Percentiles rank a stretch among this genome's conserved stretches.
Conservation (phyloP, 2,888 invertebrate genomes). For the Pristionchus maxplancki region DNA sequence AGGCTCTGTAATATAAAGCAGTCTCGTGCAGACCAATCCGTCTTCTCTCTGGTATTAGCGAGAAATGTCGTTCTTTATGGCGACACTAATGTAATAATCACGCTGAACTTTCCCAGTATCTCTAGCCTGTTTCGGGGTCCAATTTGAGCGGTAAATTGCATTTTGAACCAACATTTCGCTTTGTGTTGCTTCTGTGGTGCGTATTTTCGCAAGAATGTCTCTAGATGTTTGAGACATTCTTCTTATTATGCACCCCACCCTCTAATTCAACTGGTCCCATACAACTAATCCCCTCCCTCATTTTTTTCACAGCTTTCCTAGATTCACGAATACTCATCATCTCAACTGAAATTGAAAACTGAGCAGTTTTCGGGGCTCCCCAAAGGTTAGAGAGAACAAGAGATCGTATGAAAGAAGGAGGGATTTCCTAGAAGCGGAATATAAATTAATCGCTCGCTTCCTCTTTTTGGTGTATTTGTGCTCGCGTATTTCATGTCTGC, state of each 20-base stretch:
- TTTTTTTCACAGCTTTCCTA: too few species aligned
- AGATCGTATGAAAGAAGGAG: not conserved
- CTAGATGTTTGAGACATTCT: too few species aligned
- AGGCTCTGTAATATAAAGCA: too few species aligned
- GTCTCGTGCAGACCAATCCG: not conserved
- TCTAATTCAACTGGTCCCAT: too few species aligned
- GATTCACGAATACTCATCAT: too few species aligned
- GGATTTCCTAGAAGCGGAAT: not conserved
- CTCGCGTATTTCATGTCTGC: constrained; percentile 1
- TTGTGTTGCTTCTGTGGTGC: too few species aligned
- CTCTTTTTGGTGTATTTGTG: not conserved
- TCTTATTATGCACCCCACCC: too few species aligned
- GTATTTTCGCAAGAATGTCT: too few species aligned
- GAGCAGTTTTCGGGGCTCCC: not conserved
- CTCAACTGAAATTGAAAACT: too few species aligned
- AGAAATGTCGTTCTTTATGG: not conserved
- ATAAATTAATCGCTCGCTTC: not conserved
- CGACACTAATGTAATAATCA: not conserved
- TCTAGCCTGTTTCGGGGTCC: not conserved
- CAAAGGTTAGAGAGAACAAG: not conserved
- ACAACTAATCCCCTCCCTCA: too few species aligned
- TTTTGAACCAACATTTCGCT: too few species aligned
- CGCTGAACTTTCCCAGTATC: not conserved
- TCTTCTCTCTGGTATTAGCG: not conserved
- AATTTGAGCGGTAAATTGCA: too few species aligned